Evolutionary conservation across 2,888 invertebrate species (phyloP).

Genomic region (Parasteatoda lunata): DNA sequence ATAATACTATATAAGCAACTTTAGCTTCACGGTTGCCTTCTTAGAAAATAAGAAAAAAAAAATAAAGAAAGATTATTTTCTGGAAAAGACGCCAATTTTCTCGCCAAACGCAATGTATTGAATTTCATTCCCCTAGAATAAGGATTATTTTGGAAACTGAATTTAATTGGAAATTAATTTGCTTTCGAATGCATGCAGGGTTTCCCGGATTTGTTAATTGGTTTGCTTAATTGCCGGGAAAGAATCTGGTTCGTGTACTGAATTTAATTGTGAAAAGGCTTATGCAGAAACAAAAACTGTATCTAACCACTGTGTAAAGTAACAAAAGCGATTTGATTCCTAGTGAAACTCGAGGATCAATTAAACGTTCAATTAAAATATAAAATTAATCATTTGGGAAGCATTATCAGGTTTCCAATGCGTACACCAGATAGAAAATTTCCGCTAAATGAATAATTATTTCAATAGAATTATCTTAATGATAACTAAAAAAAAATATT

Average conservation of each 20-base stretch:
- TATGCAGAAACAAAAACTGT: not conserved
- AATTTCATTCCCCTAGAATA: not conserved
- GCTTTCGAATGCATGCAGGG: not conserved
- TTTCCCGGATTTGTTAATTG: not conserved
- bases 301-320: not conserved
- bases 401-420: too few species aligned
- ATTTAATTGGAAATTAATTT: constrained; percentile 29
- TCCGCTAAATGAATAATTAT: too few species aligned
- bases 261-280: not conserved
- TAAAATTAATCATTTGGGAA: too few species aligned
- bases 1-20: not conserved
- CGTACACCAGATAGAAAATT: too few species aligned
- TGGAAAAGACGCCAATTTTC: not conserved
- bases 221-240: not conserved
- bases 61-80: not conserved
- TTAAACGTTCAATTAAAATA: too few species aligned
- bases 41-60: not conserved
- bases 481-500: too few species aligned
- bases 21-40: not conserved
- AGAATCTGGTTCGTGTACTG: not conserved
- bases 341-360: too few species aligned
- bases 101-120: not conserved
- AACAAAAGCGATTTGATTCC: too few species aligned
- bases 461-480: too few species aligned
- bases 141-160: not conserved